Evolutionary conservation across 2,888 invertebrate genomes (phyloP).

Genomic region (Mesoligia furuncula): DNA sequence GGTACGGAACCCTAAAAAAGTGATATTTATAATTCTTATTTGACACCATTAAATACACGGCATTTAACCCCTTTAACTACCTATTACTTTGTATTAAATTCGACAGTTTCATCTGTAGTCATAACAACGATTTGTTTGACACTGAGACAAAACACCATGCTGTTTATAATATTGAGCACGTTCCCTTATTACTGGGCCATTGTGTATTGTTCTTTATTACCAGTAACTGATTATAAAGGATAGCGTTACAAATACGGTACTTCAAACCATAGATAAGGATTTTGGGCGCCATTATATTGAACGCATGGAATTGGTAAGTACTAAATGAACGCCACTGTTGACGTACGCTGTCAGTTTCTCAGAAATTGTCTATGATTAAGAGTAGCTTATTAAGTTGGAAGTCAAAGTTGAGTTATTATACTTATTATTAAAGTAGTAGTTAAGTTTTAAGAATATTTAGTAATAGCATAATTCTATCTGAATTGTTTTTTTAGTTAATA

Average conservation of each 20-base stretch:
- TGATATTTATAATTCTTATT: neutral
- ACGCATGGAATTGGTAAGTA: slow-evolving; percentile 11
- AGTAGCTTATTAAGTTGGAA: slow-evolving; percentile 1
- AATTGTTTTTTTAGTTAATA: neutral
- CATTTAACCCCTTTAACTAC: neutral
- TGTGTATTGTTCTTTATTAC: slow-evolving; percentile 75
- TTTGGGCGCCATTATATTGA: slow-evolving; percentile 52
- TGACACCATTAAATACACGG: no score
- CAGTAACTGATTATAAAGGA: slow-evolving; percentile 38
- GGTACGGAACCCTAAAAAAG: no score
- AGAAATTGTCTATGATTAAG: slow-evolving; percentile 37
- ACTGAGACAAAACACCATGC: slow-evolving; percentile 72
- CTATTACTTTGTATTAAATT: slow-evolving; percentile 47
- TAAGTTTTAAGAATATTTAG: neutral
- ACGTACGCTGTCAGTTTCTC: slow-evolving; percentile 36
- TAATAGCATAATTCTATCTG: neutral
- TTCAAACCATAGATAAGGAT: slow-evolving; percentile 57
- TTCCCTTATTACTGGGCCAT: slow-evolving; percentile 60
- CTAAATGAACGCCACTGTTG: slow-evolving; percentile 38
- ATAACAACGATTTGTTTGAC: slow-evolving; percentile 73
- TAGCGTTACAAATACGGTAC: slow-evolving; percentile 62
- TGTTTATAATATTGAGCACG: slow-evolving; percentile 75
- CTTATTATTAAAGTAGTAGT: neutral
- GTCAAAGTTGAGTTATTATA: neutral
- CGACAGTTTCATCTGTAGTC: slow-evolving; percentile 66